A percentile compares a stretch with the other conserved stretches of the same genome.
Conservation (phyloP, 1,140 invertebrate genomes). For the Drosophila sp. region DNA sequence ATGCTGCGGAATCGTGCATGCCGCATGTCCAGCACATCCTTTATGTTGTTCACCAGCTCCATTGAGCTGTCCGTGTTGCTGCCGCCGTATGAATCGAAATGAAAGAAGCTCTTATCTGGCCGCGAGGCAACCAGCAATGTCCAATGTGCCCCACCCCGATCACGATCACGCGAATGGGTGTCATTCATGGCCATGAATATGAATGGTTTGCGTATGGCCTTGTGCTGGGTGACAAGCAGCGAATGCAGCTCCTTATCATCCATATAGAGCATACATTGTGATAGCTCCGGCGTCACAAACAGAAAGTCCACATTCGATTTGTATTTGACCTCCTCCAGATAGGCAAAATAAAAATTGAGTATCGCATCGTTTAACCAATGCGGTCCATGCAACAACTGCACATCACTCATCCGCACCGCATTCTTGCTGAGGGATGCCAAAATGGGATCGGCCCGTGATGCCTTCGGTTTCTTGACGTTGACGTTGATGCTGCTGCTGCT, state of each 20-base stretch:
- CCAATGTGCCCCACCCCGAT: constrained; percentile 94
- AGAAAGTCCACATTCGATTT: constrained; percentile 87
- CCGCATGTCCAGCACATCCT: constrained; percentile 54
- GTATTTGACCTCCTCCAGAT: constrained; percentile 89
- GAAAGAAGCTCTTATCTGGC: constrained; percentile 89
- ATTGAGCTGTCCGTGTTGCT: constrained; percentile 86
- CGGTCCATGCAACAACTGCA: constrained; percentile 89
- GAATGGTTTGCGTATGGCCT: constrained; percentile 88
- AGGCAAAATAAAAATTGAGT: constrained; percentile 94
- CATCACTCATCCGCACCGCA: constrained; percentile 90
- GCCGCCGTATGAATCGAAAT: constrained; percentile 90
- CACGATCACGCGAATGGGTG: constrained; percentile 87
- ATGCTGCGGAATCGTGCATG: constrained; percentile 85
- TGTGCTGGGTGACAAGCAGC: constrained; percentile 89
- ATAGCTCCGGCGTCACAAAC: constrained; percentile 93
- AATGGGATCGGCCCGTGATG: constrained; percentile 80
- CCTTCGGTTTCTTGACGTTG: constrained; percentile 12
- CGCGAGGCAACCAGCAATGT: constrained; percentile 90
- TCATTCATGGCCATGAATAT: constrained; percentile 95
- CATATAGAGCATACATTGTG: constrained; percentile 92
- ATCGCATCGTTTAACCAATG: constrained; percentile 94
- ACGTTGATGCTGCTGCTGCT: constrained; percentile 13
- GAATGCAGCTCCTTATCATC: constrained; percentile 87
- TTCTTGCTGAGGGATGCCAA: constrained; percentile 92
- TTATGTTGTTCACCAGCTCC: constrained; percentile 81